Conservation (phyloP, 2,888 invertebrate genomes). For the Latrodectus elegans region DNA sequence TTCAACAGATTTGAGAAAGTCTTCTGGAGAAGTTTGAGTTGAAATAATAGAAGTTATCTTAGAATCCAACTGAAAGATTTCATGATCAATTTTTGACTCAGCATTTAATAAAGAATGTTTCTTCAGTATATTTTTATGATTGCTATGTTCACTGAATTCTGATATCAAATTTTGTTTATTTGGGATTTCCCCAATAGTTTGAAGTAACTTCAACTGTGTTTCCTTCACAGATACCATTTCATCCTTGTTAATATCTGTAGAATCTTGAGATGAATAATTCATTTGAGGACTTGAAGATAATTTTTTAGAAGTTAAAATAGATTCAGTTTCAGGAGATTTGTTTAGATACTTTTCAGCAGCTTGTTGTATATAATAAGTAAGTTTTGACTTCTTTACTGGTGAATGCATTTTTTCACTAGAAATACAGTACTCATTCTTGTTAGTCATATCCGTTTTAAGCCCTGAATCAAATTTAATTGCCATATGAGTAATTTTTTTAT, state of each 20-base stretch:
- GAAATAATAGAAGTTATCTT: too few relatives aligned
- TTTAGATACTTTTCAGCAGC: conserved; percentile 46
- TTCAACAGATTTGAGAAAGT: not conserved
- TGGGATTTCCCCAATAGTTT: not conserved
- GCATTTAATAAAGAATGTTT: not conserved
- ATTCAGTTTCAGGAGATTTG: not conserved
- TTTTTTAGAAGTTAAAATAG: not conserved
- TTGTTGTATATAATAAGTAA: conserved; percentile 30
- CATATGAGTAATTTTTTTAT: not conserved
- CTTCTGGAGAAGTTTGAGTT: not conserved
- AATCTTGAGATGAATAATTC: not conserved
- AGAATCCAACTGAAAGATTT: too few relatives aligned
- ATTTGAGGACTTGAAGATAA: too few relatives aligned
- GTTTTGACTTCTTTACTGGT: not conserved
- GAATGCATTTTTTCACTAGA: not conserved
- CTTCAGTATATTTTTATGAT: not conserved
- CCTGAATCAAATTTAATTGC: not conserved
- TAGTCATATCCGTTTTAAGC: not conserved
- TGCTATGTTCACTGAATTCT: not conserved
- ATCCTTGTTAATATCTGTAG: not conserved
- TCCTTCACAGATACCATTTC: not conserved
- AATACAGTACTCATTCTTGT: not conserved
- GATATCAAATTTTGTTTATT: not conserved
- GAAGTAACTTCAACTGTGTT: not conserved
- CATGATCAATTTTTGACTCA: not conserved